Conservation (phyloP, 2,797 vertebrate genomes). For the Alcedo quadribrachys region DNA sequence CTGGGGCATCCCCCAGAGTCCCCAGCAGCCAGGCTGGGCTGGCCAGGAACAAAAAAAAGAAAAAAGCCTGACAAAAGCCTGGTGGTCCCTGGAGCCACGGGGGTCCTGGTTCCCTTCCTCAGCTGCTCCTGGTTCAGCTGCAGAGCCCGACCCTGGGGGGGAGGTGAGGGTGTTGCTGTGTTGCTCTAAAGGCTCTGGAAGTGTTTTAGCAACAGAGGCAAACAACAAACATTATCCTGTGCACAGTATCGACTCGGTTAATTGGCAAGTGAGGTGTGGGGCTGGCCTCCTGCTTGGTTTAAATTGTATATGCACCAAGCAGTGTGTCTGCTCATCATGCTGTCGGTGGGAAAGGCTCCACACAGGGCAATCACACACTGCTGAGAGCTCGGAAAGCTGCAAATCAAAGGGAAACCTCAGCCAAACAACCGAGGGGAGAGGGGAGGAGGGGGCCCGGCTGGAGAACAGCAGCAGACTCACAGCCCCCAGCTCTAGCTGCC, state of each 20-base stretch:
- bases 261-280: slow-evolving; percentile 58
- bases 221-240: slow-evolving; percentile 50
- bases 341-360: slow-evolving; percentile 67
- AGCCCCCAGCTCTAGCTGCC: neutral
- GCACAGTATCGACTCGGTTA: slow-evolving; percentile 47
- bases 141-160: neutral
- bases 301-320: slow-evolving; percentile 35
- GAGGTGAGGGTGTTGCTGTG: neutral
- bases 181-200: slow-evolving; percentile 18
- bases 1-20: neutral
- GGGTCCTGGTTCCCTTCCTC: rapidly evolving
- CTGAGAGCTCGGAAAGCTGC: slow-evolving; percentile 9
- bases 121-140: neutral
- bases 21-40: neutral
- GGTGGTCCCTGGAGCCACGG: neutral
- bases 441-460: neutral
- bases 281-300: slow-evolving; percentile 57
- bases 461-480: neutral
- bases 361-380: slow-evolving; percentile 59
- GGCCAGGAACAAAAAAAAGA: neutral
- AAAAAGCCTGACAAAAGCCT: no score
- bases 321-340: slow-evolving; percentile 46
- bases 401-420: slow-evolving; percentile 62
- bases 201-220: slow-evolving; percentile 56
- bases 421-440: neutral